Evolutionary conservation across 1,140 invertebrate genomes (phyloP).

Genomic region (Philaenus spumarius): DNA sequence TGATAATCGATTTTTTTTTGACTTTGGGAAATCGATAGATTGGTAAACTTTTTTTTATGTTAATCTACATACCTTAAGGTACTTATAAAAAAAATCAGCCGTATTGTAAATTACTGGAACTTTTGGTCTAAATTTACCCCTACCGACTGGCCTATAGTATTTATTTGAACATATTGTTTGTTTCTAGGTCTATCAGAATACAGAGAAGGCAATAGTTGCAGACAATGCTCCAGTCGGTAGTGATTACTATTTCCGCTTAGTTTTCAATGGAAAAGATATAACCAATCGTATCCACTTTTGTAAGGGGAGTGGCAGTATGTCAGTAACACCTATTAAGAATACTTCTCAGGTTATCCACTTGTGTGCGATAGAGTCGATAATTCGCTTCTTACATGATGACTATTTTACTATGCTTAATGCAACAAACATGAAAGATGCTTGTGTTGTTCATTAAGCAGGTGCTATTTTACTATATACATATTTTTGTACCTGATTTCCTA

Average conservation of each 20-base stretch:
- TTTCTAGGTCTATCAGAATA: constrained; percentile 49
- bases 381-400: constrained; percentile 76
- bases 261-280: constrained; percentile 82
- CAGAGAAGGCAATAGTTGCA: constrained; percentile 42
- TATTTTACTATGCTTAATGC: constrained; percentile 73
- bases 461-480: too few species aligned
- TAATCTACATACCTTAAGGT: too few species aligned
- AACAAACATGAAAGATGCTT: constrained; percentile 80
- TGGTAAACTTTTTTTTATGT: too few species aligned
- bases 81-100: too few species aligned
- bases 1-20: too few species aligned
- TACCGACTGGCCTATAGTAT: too few species aligned
- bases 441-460: constrained; percentile 35
- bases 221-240: constrained; percentile 40
- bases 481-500: too few species aligned
- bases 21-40: too few species aligned
- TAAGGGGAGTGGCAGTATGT: constrained; percentile 43
- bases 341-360: constrained; percentile 46
- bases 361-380: constrained; percentile 77
- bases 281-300: constrained; percentile 79
- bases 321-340: constrained; percentile 33
- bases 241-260: constrained; percentile 70
- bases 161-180: background rate
- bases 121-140: too few species aligned
- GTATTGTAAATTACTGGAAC: too few species aligned